Evolutionary conservation across 2,113 vertebrate species (phyloP), one percentile per base, ranked within the genome.

Genomic region (Campylomormyrus numenius): DNA sequence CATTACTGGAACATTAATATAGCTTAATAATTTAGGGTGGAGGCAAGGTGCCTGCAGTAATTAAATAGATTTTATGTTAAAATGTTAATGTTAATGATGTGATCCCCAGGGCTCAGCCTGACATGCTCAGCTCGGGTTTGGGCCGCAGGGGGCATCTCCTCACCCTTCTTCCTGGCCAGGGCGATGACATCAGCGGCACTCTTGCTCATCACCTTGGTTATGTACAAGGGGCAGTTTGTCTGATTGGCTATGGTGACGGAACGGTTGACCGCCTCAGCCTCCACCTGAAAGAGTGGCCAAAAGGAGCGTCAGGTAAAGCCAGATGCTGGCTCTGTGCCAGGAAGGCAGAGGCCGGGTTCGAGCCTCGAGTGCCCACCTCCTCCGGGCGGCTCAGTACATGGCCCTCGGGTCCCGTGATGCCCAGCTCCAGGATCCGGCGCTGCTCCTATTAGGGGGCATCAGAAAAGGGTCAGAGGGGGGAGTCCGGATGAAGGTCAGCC

Each of bases 151-250:
- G 10, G 74, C 62, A 6, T 35, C 24, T 5, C 15, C 96, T 95
- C 91, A 99, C 98, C 98, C 95, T 98, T 99, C 96, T 99, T 99
- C 95, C 98, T 96, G 92, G 98, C 98, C 93, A 98, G 97, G 90
- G 98, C 98, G 80, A 99, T 99, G 94, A 99, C 97, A 91, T 99
- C 98, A 0, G 98, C 97, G 0, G 98, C 97, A 1, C 98, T 99
- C 95, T 98, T 99, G 95, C 98, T 99, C 98, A 99, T 99, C 95
- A 99, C 98, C 94, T 99, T 99, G 94, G 97, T 99, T 95, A 99
- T 88, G 42, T 99, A 99, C n/a, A 99, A 96, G 0, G 98, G 98
- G 89, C 98, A 99, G 96, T 99, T 99, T 95, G 98, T 99, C 95
- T 99, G 98, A 95, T 99, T 99, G 94, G 98, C 98, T 0, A 99